phyloP scores from a whole-genome alignment of 92 coral and sea anemone species.

The Meandrina meandrites region DNA sequence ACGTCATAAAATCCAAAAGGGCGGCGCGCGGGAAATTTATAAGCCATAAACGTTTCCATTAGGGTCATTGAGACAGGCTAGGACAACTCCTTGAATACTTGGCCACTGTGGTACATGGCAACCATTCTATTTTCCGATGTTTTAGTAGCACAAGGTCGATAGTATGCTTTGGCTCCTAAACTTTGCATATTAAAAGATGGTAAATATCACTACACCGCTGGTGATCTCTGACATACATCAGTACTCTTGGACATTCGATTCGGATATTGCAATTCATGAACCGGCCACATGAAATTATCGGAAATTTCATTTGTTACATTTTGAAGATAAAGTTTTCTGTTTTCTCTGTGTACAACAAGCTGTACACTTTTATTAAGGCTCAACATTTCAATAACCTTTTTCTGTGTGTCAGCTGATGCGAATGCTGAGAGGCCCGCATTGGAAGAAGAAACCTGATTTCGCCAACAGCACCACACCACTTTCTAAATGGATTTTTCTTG shows the following conservation, averaged over 20 bases:
- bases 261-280: slow-evolving; percentile 28
- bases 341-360: slow-evolving; percentile 52
- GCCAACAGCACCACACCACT: slow-evolving; percentile 62
- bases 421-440: slow-evolving; percentile 56
- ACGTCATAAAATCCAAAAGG: no score
- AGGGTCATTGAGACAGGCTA: slow-evolving; percentile 26
- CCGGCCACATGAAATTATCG: slow-evolving; percentile 46
- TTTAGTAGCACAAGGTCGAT: slow-evolving; percentile 13
- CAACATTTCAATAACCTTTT: slow-evolving; percentile 31
- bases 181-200: slow-evolving; percentile 37
- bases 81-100: slow-evolving; percentile 31
- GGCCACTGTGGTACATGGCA: slow-evolving; percentile 63
- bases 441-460: slow-evolving; percentile 52
- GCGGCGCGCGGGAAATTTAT: no score
- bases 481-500: slow-evolving; percentile 52
- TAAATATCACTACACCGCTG: slow-evolving; percentile 39
- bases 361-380: slow-evolving; percentile 38
- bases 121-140: slow-evolving; percentile 43
- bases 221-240: slow-evolving; percentile 38
- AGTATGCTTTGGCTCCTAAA: slow-evolving; percentile 32
- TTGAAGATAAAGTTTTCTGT: slow-evolving; percentile 49
- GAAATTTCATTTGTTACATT: slow-evolving; percentile 38
- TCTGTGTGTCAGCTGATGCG: slow-evolving; percentile 39
- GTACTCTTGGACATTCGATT: slow-evolving; percentile 15
- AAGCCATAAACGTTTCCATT: slow-evolving; percentile 47